Conservation (phyloP, 1,140 invertebrate species). For the Cryptotermes secundus region DNA sequence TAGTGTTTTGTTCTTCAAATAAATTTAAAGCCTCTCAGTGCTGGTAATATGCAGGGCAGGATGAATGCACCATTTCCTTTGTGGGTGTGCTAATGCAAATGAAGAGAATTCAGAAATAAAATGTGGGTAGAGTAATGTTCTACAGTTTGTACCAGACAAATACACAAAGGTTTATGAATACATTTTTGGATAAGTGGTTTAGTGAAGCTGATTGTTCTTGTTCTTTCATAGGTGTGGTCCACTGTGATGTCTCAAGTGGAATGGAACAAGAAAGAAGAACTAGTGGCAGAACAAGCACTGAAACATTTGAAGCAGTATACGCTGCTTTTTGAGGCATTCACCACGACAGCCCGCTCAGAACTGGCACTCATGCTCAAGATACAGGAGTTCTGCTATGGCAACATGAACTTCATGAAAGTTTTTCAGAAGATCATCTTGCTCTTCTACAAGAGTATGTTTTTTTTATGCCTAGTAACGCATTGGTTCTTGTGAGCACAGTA, state of each 20-base stretch:
- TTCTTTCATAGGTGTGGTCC: slow-evolving; percentile 70
- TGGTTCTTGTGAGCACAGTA: too few relatives aligned
- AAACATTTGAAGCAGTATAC: slow-evolving; percentile 87
- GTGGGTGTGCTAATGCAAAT: too few relatives aligned
- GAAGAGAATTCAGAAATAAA: too few relatives aligned
- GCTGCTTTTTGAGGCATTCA: slow-evolving; percentile 81
- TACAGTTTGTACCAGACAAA: too few relatives aligned
- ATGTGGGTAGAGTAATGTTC: too few relatives aligned
- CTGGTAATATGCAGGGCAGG: too few relatives aligned
- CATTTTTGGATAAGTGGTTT: too few relatives aligned
- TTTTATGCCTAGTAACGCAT: too few relatives aligned
- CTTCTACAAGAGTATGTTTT: slow-evolving; percentile 83
- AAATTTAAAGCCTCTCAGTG: too few relatives aligned
- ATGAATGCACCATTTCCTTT: too few relatives aligned
- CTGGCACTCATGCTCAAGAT: slow-evolving; percentile 85
- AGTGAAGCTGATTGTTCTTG: background rate
- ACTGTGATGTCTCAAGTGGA: slow-evolving; percentile 92
- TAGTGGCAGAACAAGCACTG: slow-evolving; percentile 91
- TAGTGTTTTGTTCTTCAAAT: too few relatives aligned
- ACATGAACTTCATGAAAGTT: slow-evolving; percentile 98
- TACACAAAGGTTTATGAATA: too few relatives aligned
- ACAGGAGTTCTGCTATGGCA: slow-evolving; percentile 97
- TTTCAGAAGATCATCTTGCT: slow-evolving; percentile 96
- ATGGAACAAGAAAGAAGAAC: slow-evolving; percentile 98
- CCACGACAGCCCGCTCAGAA: slow-evolving; percentile 79